Evolutionary conservation across 2,888 invertebrate species (phyloP).

Genomic region (Entomobrya proxima): DNA sequence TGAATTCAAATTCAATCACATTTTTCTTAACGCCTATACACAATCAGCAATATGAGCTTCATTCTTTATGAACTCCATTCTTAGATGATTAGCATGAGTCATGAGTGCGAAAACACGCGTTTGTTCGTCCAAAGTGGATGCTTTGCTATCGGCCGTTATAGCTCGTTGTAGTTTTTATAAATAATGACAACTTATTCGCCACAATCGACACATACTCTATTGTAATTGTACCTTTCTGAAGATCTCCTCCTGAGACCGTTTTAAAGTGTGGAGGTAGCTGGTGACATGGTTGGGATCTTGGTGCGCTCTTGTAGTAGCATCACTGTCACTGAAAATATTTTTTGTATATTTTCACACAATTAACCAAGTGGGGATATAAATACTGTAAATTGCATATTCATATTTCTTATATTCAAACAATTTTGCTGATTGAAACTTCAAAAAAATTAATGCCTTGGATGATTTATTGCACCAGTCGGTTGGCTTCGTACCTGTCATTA

Average conservation of each 20-base stretch:
- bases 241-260: constrained; percentile 63
- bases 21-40: no score
- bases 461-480: not conserved
- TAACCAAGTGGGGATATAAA: not conserved
- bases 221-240: constrained; percentile 57
- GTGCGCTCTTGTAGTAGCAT: not conserved
- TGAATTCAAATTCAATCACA: no score
- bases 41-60: no score
- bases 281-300: not conserved
- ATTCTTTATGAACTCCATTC: no score
- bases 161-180: not conserved
- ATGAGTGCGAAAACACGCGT: no score
- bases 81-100: no score
- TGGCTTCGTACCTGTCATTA: not conserved
- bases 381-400: no score
- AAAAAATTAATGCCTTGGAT: not conserved
- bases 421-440: not conserved
- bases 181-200: not conserved
- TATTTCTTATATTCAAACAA: not conserved
- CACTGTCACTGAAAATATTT: not conserved
- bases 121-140: no score
- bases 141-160: not conserved
- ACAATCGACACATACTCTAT: not conserved
- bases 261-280: constrained; percentile 46
- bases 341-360: not conserved